A percentile compares a stretch with the other conserved stretches of the same genome.
Conservation (phyloP, 2,888 invertebrate genomes). For the Drosophila meridionalis region DNA sequence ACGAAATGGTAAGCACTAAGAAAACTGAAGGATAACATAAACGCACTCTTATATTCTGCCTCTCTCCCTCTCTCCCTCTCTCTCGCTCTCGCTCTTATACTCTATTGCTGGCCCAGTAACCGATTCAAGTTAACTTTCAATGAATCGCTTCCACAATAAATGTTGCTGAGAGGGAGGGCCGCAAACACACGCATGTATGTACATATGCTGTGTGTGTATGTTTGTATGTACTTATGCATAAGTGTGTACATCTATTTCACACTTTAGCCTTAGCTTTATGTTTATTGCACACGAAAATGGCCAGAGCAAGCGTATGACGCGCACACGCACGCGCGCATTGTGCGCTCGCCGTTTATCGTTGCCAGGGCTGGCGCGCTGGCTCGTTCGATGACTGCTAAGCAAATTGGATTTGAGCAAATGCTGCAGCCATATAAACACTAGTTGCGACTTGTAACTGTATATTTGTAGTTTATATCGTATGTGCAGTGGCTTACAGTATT, state of each 20-base stretch:
- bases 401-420: background rate
- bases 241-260: slow-evolving; percentile 21
- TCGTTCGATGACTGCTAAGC: background rate
- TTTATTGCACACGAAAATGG: slow-evolving; percentile 56
- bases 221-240: background rate
- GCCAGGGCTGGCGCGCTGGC: slow-evolving; percentile 24
- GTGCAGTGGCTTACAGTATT: background rate
- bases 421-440: slow-evolving; percentile 1
- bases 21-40: slow-evolving; percentile 59
- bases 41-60: background rate
- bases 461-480: background rate
- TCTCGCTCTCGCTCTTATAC: slow-evolving; percentile 1
- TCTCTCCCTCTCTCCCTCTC: background rate
- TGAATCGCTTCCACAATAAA: slow-evolving; percentile 33
- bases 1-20: slow-evolving; percentile 37
- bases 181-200: background rate
- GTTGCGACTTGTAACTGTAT: background rate
- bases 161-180: background rate
- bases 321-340: slow-evolving; percentile 60
- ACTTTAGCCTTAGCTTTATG: slow-evolving; percentile 32
- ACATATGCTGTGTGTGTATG: background rate
- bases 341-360: slow-evolving; percentile 19
- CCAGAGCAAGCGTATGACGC: slow-evolving; percentile 45
- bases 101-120: slow-evolving; percentile 54
- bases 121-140: slow-evolving; percentile 46